phyloP scores from a whole-genome alignment of 2,113 vertebrate genomes.

The Brachyistius frenatus region DNA sequence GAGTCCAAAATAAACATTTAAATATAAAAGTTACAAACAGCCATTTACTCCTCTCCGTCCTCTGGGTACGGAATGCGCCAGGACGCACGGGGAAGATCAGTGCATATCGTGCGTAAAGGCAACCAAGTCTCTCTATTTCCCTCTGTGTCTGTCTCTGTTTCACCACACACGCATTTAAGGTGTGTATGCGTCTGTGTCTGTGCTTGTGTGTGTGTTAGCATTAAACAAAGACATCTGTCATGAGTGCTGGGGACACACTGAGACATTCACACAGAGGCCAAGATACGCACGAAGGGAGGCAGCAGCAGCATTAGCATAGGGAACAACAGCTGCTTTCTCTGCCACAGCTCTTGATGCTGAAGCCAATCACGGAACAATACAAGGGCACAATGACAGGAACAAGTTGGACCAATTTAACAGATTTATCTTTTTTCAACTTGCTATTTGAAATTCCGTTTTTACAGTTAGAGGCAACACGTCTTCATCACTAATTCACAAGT shows the following conservation, averaged over 20 bases:
- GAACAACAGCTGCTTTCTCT: conserved; percentile 71
- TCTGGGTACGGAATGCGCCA: conserved; percentile 16
- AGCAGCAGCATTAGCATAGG: conserved; percentile 61
- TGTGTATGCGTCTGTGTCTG: background rate
- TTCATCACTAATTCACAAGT: too few species aligned
- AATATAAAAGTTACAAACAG: background rate
- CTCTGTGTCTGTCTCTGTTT: background rate
- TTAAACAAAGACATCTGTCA: conserved; percentile 67
- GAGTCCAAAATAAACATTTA: background rate
- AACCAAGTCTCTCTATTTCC: conserved; percentile 18
- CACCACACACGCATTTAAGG: too few species aligned
- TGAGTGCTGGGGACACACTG: conserved; percentile 57
- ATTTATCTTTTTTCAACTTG: background rate
- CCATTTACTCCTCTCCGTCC: background rate
- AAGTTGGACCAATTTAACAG: background rate
- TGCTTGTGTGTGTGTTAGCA: background rate
- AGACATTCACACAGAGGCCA: conserved; percentile 48
- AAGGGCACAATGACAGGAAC: background rate
- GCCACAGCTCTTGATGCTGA: conserved; percentile 21
- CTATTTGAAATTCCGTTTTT: background rate
- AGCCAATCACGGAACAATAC: conserved; percentile 53
- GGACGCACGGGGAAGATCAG: conserved; percentile 33
- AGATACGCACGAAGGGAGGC: conserved; percentile 4
- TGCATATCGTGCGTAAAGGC: conserved; percentile 54
- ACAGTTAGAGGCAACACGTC: too few species aligned